Evolutionary conservation across 2,888 invertebrate genomes (phyloP).

Genomic region (Meta bourneti): DNA sequence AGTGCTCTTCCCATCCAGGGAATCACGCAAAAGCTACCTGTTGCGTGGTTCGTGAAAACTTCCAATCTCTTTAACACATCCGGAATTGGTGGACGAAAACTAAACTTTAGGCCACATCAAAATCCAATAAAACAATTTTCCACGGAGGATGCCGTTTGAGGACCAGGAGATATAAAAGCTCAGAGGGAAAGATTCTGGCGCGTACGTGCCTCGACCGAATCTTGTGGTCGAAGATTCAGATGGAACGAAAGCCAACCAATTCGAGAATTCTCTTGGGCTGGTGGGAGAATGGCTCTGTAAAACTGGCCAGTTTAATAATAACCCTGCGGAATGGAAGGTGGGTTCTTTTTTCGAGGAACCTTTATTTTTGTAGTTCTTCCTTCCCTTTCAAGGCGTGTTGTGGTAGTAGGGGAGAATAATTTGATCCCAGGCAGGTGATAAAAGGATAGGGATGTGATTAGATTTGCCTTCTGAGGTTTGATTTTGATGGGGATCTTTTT

Average conservation of each 20-base stretch:
- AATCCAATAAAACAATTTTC: slow-evolving; percentile 75
- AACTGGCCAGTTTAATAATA: slow-evolving; percentile 72
- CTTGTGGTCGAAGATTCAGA: slow-evolving; percentile 14
- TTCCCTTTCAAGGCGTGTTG: not conserved
- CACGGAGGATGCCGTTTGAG: not conserved
- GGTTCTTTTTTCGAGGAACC: not conserved
- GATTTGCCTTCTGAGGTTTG: slow-evolving; percentile 32
- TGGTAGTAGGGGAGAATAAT: slow-evolving; percentile 18
- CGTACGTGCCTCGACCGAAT: slow-evolving; percentile 54
- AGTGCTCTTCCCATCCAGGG: slow-evolving; percentile 24
- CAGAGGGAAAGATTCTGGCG: slow-evolving; percentile 17
- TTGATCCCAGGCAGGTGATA: slow-evolving; percentile 53
- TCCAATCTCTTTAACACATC: slow-evolving; percentile 75
- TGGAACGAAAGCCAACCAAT: slow-evolving; percentile 38
- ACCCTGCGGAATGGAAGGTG: slow-evolving; percentile 39
- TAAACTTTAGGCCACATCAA: slow-evolving; percentile 68
- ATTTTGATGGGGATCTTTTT: not conserved
- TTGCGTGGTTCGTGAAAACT: slow-evolving; percentile 45
- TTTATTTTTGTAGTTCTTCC: not conserved
- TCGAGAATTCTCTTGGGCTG: slow-evolving; percentile 48
- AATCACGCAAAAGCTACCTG: slow-evolving; percentile 55
- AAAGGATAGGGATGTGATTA: slow-evolving; percentile 25
- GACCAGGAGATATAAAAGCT: slow-evolving; percentile 38
- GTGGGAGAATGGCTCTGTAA: slow-evolving; percentile 10
- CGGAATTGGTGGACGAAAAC: slow-evolving; percentile 45